Conservation (phyloP, 2,888 invertebrate species). For the Melieria omissa region DNA sequence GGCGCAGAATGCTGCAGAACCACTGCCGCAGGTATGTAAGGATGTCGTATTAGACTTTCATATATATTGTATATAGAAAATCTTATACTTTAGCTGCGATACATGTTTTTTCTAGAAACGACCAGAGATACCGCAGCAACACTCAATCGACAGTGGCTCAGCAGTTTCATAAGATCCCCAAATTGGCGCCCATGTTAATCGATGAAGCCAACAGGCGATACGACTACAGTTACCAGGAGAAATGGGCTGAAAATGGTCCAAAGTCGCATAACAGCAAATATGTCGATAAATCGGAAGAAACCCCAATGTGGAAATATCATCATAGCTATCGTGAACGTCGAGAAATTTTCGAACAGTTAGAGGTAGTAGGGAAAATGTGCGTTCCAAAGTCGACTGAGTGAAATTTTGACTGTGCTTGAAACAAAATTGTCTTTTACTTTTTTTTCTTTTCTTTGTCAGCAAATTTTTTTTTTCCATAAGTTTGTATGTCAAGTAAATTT, state of each 20-base stretch:
- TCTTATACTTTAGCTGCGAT: background rate
- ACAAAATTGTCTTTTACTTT: background rate
- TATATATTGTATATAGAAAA: too few species aligned
- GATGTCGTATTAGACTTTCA: background rate
- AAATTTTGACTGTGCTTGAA: too few species aligned
- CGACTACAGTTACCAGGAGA: background rate
- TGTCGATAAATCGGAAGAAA: conserved; percentile 17
- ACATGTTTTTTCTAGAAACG: background rate
- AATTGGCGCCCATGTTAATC: background rate
- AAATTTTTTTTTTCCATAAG: too few species aligned
- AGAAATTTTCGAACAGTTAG: conserved; percentile 51
- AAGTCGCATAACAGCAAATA: background rate
- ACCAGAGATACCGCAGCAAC: background rate
- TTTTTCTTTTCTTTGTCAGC: too few species aligned
- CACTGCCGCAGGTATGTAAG: background rate
- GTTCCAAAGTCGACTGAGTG: background rate
- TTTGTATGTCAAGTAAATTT: too few species aligned
- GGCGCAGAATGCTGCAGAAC: background rate
- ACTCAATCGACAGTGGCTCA: background rate
- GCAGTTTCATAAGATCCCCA: background rate
- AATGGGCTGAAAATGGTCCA: conserved; percentile 6
- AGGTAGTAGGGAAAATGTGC: conserved; percentile 51
- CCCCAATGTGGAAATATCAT: conserved; percentile 46
- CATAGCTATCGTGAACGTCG: conserved; percentile 54
- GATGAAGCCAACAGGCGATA: background rate